Conservation (phyloP, 2,888 invertebrate genomes). For the Philopedon plagiatum region DNA sequence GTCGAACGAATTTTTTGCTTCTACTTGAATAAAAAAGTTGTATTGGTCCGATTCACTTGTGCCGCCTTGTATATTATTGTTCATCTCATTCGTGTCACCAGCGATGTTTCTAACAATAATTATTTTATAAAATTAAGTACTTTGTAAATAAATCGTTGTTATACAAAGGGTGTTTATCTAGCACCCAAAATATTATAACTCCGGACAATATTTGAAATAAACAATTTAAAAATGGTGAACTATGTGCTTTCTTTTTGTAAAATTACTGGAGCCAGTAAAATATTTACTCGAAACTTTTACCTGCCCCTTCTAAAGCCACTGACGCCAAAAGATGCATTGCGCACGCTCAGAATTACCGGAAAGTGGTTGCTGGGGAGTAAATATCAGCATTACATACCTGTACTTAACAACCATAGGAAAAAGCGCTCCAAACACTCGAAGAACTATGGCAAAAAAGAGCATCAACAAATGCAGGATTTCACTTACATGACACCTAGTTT, state of each 20-base stretch:
- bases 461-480: slow-evolving; percentile 78
- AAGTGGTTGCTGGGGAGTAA: slow-evolving; percentile 82
- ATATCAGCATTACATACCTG: slow-evolving; percentile 86
- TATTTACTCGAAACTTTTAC: slow-evolving; percentile 86
- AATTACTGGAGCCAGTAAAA: slow-evolving; percentile 86
- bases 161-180: slow-evolving; percentile 4
- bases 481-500: slow-evolving; percentile 83
- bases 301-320: slow-evolving; percentile 86
- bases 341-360: slow-evolving; percentile 86
- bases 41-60: slow-evolving; percentile 8
- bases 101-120: slow-evolving; percentile 15
- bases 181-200: slow-evolving; percentile 7
- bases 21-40: slow-evolving; percentile 39
- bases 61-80: slow-evolving; percentile 29
- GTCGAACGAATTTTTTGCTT: slow-evolving; percentile 36
- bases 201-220: slow-evolving; percentile 30
- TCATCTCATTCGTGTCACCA: background rate
- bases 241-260: slow-evolving; percentile 77
- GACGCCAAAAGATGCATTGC: slow-evolving; percentile 85
- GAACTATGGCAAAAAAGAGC: slow-evolving; percentile 78
- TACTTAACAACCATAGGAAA: slow-evolving; percentile 72
- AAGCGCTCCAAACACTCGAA: slow-evolving; percentile 64
- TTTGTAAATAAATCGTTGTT: slow-evolving; percentile 32
- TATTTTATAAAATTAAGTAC: slow-evolving; percentile 24
- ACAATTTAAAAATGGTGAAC: slow-evolving; percentile 62